phyloP scores from a whole-genome alignment of 2,888 invertebrate genomes.

The Bellardia bayeri region DNA sequence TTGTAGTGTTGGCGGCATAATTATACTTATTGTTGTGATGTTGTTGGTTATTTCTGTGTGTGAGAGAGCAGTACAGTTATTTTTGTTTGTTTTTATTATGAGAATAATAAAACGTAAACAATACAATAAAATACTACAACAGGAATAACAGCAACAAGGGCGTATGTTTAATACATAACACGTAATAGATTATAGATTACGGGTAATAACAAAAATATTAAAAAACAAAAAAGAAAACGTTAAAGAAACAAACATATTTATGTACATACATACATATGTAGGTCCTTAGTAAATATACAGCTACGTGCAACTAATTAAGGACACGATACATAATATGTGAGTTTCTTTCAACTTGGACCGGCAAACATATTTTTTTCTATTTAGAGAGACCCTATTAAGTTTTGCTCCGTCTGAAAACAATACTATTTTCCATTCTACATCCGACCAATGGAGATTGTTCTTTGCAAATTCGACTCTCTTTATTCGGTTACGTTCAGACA shows the following conservation, averaged over 20 bases:
- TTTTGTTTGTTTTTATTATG: slow-evolving; percentile 31
- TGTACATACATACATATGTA: too few relatives aligned
- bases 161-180: slow-evolving; percentile 63
- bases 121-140: neutral
- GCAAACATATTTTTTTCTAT: too few relatives aligned
- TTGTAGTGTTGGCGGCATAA: slow-evolving; percentile 12
- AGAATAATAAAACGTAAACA: slow-evolving; percentile 19
- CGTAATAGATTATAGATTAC: slow-evolving; percentile 73
- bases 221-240: neutral
- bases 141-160: neutral
- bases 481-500: too few relatives aligned
- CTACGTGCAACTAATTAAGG: too few relatives aligned
- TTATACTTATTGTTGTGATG: neutral
- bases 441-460: too few relatives aligned
- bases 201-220: slow-evolving; percentile 43
- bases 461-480: too few relatives aligned
- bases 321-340: too few relatives aligned
- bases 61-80: neutral
- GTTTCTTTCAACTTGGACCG: too few relatives aligned
- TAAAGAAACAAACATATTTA: neutral
- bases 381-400: too few relatives aligned
- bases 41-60: neutral
- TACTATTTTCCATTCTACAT: too few relatives aligned
- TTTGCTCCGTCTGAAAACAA: too few relatives aligned
- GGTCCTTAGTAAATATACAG: too few relatives aligned